Conservation (phyloP, 2,888 invertebrate genomes). For the Charanyca ferruginea region DNA sequence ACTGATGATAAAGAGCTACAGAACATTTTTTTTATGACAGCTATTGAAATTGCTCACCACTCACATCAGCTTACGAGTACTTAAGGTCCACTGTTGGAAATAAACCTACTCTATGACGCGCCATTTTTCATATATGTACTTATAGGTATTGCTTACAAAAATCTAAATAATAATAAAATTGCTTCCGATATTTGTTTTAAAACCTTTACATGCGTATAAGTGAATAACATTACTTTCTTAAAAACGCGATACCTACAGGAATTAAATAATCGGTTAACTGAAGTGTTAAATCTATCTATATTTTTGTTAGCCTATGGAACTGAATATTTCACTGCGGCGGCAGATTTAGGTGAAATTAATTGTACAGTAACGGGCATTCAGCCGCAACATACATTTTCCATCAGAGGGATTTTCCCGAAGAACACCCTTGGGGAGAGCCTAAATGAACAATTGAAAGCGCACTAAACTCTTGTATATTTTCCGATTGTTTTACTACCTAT, state of each 20-base stretch:
- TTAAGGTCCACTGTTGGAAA: no score
- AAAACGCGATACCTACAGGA: neutral
- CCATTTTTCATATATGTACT: no score
- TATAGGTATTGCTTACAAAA: no score
- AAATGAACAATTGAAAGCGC: constrained; percentile 60
- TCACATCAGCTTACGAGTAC: no score
- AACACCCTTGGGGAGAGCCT: constrained; percentile 65
- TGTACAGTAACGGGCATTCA: constrained; percentile 76
- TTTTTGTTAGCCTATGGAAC: constrained; percentile 56
- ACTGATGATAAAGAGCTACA: constrained; percentile 11
- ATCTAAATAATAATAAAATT: no score
- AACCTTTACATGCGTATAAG: neutral
- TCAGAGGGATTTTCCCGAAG: constrained; percentile 79
- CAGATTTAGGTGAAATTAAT: constrained; percentile 82
- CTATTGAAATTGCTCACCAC: no score
- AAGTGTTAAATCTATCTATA: constrained; percentile 43
- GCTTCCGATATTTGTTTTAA: neutral
- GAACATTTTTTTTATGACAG: no score
- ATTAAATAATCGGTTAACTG: constrained; percentile 1
- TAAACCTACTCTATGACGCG: no score
- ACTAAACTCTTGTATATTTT: constrained; percentile 60
- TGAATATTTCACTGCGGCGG: constrained; percentile 67
- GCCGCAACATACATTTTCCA: constrained; percentile 85
- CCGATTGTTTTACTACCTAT: constrained; percentile 44
- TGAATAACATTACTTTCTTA: constrained; percentile 14